Conservation (phyloP, 2,113 vertebrate genomes). For the Marmota flaviventris region DNA sequence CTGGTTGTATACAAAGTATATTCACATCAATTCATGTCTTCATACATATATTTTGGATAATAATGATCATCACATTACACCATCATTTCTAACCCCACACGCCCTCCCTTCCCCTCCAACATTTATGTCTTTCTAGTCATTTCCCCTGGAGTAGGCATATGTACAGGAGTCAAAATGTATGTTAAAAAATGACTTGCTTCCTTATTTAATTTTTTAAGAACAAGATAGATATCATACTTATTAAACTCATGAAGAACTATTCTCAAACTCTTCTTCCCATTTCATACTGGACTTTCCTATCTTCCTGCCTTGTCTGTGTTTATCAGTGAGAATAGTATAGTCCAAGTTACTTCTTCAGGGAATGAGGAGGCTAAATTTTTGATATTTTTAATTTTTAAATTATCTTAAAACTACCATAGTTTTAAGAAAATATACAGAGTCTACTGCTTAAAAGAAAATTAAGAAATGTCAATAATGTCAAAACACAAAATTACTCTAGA, state of each 20-base stretch:
- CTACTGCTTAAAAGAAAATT: background rate
- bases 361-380: background rate
- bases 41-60: too few relatives aligned
- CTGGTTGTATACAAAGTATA: too few relatives aligned
- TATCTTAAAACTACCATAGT: slow-evolving; percentile 1
- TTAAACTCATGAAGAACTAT: background rate
- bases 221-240: background rate
- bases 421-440: background rate
- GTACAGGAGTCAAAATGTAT: background rate
- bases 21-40: too few relatives aligned
- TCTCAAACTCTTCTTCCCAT: background rate
- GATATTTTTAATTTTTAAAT: background rate
- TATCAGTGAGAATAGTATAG: background rate
- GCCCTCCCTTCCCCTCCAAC: background rate
- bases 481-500: background rate
- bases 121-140: background rate
- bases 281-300: background rate
- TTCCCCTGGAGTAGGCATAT: background rate
- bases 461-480: background rate
- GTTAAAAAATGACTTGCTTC: slow-evolving; percentile 12
- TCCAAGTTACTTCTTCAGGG: background rate
- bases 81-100: too few relatives aligned
- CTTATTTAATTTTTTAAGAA: slow-evolving; percentile 8
- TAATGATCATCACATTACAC: too few relatives aligned
- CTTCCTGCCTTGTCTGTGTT: background rate